These are phyloP conservation scores for Mionectes olivaceus DNA, from an alignment of 2,797 vertebrate species.

Conservation along the genomic window DNA sequence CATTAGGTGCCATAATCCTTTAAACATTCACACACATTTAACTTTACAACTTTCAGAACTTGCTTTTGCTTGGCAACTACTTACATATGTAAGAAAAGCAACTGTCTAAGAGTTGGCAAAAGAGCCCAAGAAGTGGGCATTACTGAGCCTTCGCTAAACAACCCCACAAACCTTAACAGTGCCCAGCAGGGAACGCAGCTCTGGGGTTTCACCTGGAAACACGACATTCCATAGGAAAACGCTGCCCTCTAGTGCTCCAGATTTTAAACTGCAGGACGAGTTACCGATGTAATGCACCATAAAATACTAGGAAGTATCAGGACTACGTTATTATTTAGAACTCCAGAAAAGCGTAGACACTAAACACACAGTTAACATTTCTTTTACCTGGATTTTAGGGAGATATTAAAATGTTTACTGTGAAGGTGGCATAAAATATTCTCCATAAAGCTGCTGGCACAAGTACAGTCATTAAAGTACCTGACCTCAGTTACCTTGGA, in stretches of 20 bases:
- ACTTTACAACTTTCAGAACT: not conserved
- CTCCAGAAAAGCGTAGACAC: not conserved
- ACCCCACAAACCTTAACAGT: not conserved
- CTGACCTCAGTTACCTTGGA: not conserved
- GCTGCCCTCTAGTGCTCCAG: conserved; percentile 48
- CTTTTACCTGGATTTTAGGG: not conserved
- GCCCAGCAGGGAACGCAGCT: not conserved
- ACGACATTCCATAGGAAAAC: not conserved
- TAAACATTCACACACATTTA: accelerated
- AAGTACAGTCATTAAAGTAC: not conserved
- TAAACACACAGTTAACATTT: not conserved
- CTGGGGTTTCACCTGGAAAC: not conserved
- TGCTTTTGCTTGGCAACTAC: not conserved
- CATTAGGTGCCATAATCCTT: not conserved
- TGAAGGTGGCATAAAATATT: not conserved
- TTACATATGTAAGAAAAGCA: not conserved
- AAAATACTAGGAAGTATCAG: accelerated
- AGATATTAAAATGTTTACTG: not conserved
- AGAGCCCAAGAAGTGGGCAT: not conserved
- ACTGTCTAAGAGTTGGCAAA: not conserved
- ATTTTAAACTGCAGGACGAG: not conserved
- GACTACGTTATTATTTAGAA: not conserved
- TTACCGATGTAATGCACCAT: accelerated
- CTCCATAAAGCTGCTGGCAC: not conserved
- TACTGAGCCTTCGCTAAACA: accelerated